phyloP scores from a whole-genome alignment of 1,140 invertebrate genomes.

The Aricia agestis region DNA sequence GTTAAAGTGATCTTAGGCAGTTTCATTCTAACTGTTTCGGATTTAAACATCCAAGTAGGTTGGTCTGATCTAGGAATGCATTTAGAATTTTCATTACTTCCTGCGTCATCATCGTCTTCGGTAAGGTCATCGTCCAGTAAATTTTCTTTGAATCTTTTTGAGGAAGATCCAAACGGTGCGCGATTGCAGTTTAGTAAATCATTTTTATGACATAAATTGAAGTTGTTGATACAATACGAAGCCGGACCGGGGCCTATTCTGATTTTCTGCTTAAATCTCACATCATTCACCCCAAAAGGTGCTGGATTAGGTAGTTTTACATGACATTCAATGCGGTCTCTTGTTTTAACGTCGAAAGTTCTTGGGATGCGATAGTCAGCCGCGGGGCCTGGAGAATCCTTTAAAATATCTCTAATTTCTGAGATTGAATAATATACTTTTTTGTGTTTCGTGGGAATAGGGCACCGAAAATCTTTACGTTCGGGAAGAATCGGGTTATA shows the following conservation, averaged over 20 bases:
- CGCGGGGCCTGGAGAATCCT: slow-evolving; percentile 48
- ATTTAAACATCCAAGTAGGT: slow-evolving; percentile 54
- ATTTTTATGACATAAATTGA: slow-evolving; percentile 28
- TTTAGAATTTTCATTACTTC: slow-evolving; percentile 10
- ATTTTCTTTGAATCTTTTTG: slow-evolving; percentile 43
- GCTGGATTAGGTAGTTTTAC: slow-evolving; percentile 38
- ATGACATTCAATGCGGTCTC: slow-evolving; percentile 32
- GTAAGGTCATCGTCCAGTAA: slow-evolving; percentile 28
- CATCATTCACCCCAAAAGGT: slow-evolving; percentile 46
- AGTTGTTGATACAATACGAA: slow-evolving; percentile 35
- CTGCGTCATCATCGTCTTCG: slow-evolving; percentile 22
- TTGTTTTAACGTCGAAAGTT: slow-evolving; percentile 43
- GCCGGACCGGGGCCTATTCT: slow-evolving; percentile 55
- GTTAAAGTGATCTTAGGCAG: slow-evolving; percentile 30
- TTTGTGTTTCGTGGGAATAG: slow-evolving; percentile 41
- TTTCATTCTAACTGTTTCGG: slow-evolving; percentile 48
- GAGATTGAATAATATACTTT: slow-evolving; percentile 25
- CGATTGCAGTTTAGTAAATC: slow-evolving; percentile 32
- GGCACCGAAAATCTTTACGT: slow-evolving; percentile 38
- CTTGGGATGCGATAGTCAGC: slow-evolving; percentile 46
- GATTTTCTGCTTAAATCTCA: slow-evolving; percentile 42
- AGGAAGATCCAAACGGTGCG: slow-evolving; percentile 45
- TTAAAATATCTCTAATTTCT: neutral
- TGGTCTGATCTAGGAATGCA: neutral
- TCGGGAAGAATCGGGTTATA: slow-evolving; percentile 42